Conservation (phyloP, 2,113 vertebrate species). For the Tursiops truncatus region DNA sequence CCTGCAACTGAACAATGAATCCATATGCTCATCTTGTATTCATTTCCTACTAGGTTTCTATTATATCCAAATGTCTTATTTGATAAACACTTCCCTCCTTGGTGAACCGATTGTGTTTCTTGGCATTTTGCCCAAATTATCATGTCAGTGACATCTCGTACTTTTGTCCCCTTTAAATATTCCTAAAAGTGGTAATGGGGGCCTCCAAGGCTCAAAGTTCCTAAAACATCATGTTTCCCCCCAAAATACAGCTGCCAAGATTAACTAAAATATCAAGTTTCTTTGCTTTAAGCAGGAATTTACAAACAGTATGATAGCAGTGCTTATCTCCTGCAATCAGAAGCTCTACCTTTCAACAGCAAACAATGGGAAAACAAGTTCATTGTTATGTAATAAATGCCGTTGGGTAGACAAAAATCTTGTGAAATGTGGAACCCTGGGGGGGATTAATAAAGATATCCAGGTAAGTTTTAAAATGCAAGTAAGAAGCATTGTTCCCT, state of each 20-base stretch:
- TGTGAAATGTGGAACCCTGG: background rate
- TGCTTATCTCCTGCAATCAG: background rate
- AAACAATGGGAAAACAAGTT: background rate
- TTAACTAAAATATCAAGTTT: constrained; percentile 17
- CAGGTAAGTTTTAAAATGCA: constrained; percentile 22
- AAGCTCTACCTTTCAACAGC: background rate
- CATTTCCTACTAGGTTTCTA: background rate
- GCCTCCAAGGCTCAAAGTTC: background rate
- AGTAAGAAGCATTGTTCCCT: background rate
- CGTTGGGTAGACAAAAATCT: constrained; percentile 23
- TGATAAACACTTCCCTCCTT: background rate
- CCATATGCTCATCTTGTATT: background rate
- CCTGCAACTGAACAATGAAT: background rate
- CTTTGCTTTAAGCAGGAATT: constrained; percentile 21
- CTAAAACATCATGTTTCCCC: background rate
- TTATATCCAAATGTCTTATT: background rate
- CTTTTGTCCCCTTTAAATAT: background rate
- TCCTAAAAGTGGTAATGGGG: background rate
- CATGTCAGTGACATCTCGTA: background rate
- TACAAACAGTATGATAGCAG: background rate
- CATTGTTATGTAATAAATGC: background rate
- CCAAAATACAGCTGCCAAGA: background rate
- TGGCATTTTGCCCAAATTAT: background rate
- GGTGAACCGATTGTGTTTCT: background rate
- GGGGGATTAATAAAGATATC: background rate